Evolutionary conservation across 1,140 invertebrate genomes (phyloP).

Genomic region (Pseudomyrmex sp.): DNA sequence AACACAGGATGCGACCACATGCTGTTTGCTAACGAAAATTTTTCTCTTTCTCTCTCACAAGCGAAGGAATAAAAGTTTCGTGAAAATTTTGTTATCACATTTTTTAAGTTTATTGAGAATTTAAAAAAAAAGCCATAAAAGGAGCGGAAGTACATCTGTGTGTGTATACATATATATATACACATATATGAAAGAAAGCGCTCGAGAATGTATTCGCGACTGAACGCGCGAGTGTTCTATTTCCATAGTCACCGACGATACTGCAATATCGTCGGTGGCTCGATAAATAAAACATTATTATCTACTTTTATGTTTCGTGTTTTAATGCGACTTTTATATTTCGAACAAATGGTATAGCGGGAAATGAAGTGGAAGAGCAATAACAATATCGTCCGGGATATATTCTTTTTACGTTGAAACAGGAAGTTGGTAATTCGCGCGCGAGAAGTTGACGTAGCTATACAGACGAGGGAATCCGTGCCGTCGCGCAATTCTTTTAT

Average conservation of each 20-base stretch:
- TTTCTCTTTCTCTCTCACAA: not conserved
- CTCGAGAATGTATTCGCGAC: too few relatives aligned
- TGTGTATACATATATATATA: too few relatives aligned
- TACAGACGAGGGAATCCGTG: not conserved
- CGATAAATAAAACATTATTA: constrained; percentile 17
- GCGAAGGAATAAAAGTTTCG: constrained; percentile 17
- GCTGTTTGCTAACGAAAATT: constrained; percentile 32
- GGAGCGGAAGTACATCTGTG: not conserved
- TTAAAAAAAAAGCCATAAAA: not conserved
- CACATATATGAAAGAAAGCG: too few relatives aligned
- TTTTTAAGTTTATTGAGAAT: not conserved
- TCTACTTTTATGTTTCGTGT: constrained; percentile 5
- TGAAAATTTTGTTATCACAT: constrained; percentile 11
- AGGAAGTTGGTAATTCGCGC: constrained; percentile 14
- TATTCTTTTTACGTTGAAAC: constrained; percentile 16
- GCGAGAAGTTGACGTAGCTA: constrained; percentile 34
- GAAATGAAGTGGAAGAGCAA: constrained; percentile 25
- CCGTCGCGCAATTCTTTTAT: constrained; percentile 33
- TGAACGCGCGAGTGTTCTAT: too few relatives aligned
- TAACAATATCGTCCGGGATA: constrained; percentile 8
- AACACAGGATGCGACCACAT: constrained; percentile 24
- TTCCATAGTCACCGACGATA: too few relatives aligned
- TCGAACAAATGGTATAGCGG: constrained; percentile 8
- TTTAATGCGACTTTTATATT: constrained; percentile 48
- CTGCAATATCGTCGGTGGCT: not conserved